phyloP scores from a whole-genome alignment of 2,888 invertebrate genomes.

The Lasioglossum oenotherae region DNA sequence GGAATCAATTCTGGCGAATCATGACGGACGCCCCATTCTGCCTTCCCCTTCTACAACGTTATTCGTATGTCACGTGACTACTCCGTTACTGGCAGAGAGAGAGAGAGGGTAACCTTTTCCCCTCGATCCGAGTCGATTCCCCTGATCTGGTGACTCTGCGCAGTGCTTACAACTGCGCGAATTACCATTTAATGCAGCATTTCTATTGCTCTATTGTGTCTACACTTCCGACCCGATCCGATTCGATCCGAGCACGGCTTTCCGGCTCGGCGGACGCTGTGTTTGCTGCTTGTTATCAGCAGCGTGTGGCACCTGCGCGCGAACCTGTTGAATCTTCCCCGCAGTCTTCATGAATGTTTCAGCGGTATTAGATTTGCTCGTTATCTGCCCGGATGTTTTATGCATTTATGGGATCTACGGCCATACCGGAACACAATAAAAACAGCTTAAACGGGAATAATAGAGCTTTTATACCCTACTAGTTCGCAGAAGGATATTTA shows the following conservation, averaged over 20 bases:
- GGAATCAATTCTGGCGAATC: neutral
- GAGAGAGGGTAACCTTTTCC: too few species aligned
- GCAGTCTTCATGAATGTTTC: constrained; percentile 9
- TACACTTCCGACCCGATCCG: neutral
- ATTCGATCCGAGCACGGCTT: neutral
- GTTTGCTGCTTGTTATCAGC: neutral
- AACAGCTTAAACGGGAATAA: constrained; percentile 5
- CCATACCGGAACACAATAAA: neutral
- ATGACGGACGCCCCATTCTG: too few species aligned
- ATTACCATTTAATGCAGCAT: neutral
- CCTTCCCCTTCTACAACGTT: too few species aligned
- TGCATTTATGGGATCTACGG: neutral
- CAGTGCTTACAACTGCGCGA: neutral
- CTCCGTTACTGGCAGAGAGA: too few species aligned
- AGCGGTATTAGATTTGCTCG: neutral
- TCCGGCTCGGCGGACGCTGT: neutral
- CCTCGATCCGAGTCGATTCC: too few species aligned
- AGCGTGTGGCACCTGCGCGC: neutral
- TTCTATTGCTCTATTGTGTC: neutral
- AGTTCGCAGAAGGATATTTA: neutral
- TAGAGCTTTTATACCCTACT: neutral
- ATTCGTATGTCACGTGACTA: too few species aligned
- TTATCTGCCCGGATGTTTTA: constrained; percentile 4
- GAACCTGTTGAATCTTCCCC: constrained; percentile 1
- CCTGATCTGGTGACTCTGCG: too few species aligned